These are phyloP conservation scores for Perizoma flavofasciatum DNA, from an alignment of 2,888 invertebrate genomes.

Conservation along the genomic window DNA sequence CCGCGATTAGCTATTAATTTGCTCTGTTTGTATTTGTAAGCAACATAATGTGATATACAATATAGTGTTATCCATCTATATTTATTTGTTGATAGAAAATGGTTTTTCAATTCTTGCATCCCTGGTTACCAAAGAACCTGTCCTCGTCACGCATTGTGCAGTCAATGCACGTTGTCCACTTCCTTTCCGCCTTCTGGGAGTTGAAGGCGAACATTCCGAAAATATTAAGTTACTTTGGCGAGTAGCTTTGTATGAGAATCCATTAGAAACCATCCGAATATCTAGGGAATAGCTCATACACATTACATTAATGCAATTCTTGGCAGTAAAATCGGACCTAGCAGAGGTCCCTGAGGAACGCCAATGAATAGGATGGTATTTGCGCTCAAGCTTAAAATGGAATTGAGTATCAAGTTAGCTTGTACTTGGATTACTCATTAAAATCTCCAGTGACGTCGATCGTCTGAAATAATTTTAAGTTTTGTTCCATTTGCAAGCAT, in stretches of 20 bases:
- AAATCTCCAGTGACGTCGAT: too few relatives aligned
- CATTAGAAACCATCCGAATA: constrained; percentile 40
- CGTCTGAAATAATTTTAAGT: too few relatives aligned
- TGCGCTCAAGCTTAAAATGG: too few relatives aligned
- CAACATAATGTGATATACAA: too few relatives aligned
- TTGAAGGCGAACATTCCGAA: constrained; percentile 32
- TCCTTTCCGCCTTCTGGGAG: constrained; percentile 75
- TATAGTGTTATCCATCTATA: too few relatives aligned
- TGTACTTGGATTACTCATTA: too few relatives aligned
- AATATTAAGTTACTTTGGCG: constrained; percentile 2
- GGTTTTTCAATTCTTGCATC: not conserved
- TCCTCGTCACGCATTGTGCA: constrained; percentile 47
- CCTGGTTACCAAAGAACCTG: constrained; percentile 3
- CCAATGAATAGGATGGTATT: constrained; percentile 1
- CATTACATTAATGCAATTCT: not conserved
- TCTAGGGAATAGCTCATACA: constrained; percentile 24
- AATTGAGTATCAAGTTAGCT: too few relatives aligned
- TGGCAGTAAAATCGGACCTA: not conserved
- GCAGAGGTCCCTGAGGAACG: constrained; percentile 19
- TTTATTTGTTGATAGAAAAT: too few relatives aligned
- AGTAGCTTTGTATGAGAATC: constrained; percentile 38
- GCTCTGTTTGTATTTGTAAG: too few relatives aligned
- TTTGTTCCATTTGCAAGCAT: not conserved
- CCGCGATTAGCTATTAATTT: too few relatives aligned
- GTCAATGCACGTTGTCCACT: constrained; percentile 61